These are phyloP conservation scores for Agonopterix arenella DNA, from an alignment of 2,888 invertebrate genomes.

Conservation along the genomic window DNA sequence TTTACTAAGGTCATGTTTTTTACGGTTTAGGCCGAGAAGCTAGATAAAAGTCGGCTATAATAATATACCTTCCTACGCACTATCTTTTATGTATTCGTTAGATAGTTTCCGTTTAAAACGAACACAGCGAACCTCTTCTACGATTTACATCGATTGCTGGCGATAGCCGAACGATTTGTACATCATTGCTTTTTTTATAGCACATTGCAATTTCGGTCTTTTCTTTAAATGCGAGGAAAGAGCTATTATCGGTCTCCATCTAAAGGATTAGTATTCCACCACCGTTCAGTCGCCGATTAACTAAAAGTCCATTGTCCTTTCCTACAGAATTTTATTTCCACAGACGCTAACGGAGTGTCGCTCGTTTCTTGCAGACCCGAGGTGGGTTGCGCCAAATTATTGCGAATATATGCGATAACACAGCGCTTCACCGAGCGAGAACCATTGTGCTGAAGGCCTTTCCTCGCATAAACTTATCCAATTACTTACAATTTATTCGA, in stretches of 20 bases:
- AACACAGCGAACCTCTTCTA: background rate
- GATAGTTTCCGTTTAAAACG: background rate
- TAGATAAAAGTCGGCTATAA: too few species aligned
- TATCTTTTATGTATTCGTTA: too few species aligned
- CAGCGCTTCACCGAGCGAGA: slow-evolving; percentile 25
- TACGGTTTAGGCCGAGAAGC: background rate
- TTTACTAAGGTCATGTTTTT: slow-evolving; percentile 2
- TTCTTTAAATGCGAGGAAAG: too few species aligned
- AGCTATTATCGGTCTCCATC: too few species aligned
- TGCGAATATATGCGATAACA: slow-evolving; percentile 49
- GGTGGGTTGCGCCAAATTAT: slow-evolving; percentile 42
- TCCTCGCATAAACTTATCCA: slow-evolving; percentile 44
- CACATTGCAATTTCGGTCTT: too few species aligned
- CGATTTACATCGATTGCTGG: background rate
- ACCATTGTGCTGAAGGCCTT: slow-evolving; percentile 33
- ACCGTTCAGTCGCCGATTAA: too few species aligned
- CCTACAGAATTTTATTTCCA: slow-evolving; percentile 31
- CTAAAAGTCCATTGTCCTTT: slow-evolving; percentile 14
- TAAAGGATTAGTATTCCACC: too few species aligned
- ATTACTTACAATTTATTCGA: slow-evolving; percentile 42
- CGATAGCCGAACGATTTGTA: background rate
- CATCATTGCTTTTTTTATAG: too few species aligned
- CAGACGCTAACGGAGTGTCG: slow-evolving; percentile 27
- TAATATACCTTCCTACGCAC: too few species aligned
- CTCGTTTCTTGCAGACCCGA: slow-evolving; percentile 30